phyloP scores from a whole-genome alignment of 2,888 invertebrate genomes.

The Micoletzkya japonica region DNA sequence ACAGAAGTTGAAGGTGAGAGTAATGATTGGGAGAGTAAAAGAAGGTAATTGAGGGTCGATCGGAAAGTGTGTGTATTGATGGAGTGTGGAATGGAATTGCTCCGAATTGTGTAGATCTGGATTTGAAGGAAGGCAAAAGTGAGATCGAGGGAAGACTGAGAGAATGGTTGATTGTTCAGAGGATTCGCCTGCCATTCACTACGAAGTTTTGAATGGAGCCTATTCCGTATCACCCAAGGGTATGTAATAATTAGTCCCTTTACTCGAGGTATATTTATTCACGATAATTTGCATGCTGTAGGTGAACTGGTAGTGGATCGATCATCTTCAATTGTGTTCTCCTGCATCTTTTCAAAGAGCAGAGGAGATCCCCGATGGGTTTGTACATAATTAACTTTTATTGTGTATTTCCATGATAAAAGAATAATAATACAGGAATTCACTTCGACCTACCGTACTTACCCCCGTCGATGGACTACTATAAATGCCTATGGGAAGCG shows the following conservation, averaged over 20 bases:
- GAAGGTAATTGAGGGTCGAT: constrained; percentile 33
- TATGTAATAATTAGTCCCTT: neutral
- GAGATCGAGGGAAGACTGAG: neutral
- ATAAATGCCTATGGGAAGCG: constrained; percentile 38
- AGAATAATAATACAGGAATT: constrained; percentile 44
- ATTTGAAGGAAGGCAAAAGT: constrained; percentile 23
- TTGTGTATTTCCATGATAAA: neutral
- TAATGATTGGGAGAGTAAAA: neutral
- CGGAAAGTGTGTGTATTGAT: constrained; percentile 36
- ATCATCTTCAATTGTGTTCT: constrained; percentile 55
- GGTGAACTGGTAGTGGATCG: constrained; percentile 53
- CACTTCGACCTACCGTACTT: constrained; percentile 59
- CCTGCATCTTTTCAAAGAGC: constrained; percentile 51
- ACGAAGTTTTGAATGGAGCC: constrained; percentile 52
- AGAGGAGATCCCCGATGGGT: constrained; percentile 52
- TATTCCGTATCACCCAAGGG: constrained; percentile 53
- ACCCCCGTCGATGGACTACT: constrained; percentile 58
- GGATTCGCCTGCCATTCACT: constrained; percentile 56
- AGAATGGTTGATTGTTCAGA: constrained; percentile 34
- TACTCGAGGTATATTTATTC: neutral
- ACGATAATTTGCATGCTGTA: neutral
- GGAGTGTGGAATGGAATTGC: constrained; percentile 41
- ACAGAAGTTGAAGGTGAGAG: constrained; percentile 38
- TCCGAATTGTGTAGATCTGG: constrained; percentile 37
- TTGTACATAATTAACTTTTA: constrained; percentile 16